These are phyloP conservation scores for Allophyes oxyacanthae DNA, from an alignment of 2,888 invertebrate species.

Conservation along the genomic window DNA sequence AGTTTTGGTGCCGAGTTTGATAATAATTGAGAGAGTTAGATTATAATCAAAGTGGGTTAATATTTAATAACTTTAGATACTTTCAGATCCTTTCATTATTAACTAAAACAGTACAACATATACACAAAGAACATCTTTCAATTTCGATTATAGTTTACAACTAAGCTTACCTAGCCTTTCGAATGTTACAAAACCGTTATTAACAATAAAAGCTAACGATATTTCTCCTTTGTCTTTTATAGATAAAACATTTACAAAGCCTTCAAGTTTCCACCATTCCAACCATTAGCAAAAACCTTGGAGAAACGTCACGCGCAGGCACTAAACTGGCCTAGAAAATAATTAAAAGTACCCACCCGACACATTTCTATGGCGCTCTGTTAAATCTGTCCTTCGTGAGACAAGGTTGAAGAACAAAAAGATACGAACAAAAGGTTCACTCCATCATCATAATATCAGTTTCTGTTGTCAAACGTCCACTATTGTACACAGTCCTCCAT, in stretches of 20 bases:
- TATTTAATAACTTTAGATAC: too few relatives aligned
- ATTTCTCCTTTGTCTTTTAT: neutral
- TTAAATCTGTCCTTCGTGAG: slow-evolving; percentile 49
- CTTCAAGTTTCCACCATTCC: neutral
- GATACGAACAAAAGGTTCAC: slow-evolving; percentile 21
- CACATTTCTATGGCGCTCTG: slow-evolving; percentile 54
- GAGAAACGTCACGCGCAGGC: slow-evolving; percentile 19
- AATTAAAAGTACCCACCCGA: slow-evolving; percentile 48
- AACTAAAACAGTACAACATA: too few relatives aligned
- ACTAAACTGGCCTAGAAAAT: slow-evolving; percentile 48
- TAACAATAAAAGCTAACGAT: too few relatives aligned
- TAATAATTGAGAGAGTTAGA: slow-evolving; percentile 3
- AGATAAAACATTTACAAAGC: neutral
- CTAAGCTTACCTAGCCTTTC: too few relatives aligned
- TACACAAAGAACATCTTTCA: too few relatives aligned
- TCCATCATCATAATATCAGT: too few relatives aligned
- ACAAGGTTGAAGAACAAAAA: slow-evolving; percentile 38
- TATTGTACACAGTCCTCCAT: too few relatives aligned
- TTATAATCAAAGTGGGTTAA: neutral
- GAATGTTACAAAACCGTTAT: too few relatives aligned
- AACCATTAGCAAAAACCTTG: slow-evolving; percentile 26
- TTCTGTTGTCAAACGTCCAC: too few relatives aligned
- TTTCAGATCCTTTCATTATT: too few relatives aligned
- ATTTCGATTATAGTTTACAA: too few relatives aligned
- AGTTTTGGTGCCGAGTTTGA: slow-evolving; percentile 1